Evolutionary conservation across 2,113 vertebrate species (phyloP).

Genomic region (Symphodus melops): DNA sequence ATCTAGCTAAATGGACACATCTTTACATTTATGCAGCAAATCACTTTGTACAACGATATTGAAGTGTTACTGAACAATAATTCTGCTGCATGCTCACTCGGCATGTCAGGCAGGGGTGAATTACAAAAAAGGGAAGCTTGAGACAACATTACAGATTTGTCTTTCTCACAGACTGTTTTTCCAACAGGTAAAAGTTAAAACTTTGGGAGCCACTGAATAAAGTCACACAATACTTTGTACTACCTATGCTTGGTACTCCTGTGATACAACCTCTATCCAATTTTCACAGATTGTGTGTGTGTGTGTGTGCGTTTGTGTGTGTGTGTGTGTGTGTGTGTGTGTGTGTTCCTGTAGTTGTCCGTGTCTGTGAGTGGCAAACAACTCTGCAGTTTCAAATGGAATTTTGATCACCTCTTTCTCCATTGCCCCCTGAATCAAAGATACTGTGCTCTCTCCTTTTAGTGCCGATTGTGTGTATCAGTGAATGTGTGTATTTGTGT

Average conservation of each 20-base stretch:
- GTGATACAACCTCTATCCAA: constrained; percentile 33
- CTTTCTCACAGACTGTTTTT: background rate
- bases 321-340: constrained; percentile 19
- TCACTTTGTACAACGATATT: background rate
- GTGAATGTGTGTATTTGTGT: constrained; percentile 28
- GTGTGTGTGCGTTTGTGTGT: constrained; percentile 3
- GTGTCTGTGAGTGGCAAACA: constrained; percentile 1
- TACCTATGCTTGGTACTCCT: background rate
- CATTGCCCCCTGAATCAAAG: constrained; percentile 41
- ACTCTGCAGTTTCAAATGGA: constrained; percentile 35
- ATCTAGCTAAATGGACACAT: no score
- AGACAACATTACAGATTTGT: no score
- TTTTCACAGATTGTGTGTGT: constrained; percentile 8
- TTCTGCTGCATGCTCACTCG: no score
- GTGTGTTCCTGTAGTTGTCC: constrained; percentile 3
- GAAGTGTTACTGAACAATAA: background rate
- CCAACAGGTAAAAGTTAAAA: constrained; percentile 16
- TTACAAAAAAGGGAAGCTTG: background rate
- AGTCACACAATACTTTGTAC: constrained; percentile 4
- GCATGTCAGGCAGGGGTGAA: no score
- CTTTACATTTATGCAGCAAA: background rate
- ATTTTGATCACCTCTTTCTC: constrained; percentile 50
- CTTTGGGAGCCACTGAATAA: background rate
- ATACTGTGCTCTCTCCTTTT: constrained; percentile 29
- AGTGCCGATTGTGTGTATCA: constrained; percentile 21